Conservation (phyloP, 2,888 invertebrate species). For the Ganaspis brasiliensis region DNA sequence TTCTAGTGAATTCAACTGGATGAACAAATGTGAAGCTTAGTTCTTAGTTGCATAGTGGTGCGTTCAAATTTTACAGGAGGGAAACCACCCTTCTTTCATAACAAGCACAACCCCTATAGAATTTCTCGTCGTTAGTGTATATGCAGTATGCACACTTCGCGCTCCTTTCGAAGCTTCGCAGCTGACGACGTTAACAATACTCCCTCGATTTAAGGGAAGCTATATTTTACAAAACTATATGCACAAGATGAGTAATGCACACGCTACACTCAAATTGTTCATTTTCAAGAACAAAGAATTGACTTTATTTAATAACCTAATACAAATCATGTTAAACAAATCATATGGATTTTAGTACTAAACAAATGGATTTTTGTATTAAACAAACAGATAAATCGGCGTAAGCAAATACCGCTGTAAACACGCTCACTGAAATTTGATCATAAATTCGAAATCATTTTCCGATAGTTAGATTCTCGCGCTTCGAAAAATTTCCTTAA, state of each 20-base stretch:
- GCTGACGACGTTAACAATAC: constrained; percentile 42
- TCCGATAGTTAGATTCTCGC: too few species aligned
- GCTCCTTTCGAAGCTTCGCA: constrained; percentile 7
- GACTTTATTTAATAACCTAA: too few species aligned
- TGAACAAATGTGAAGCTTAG: neutral
- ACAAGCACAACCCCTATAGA: constrained; percentile 7
- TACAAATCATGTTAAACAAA: too few species aligned
- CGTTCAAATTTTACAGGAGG: neutral
- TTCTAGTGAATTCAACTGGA: neutral
- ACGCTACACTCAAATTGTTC: too few species aligned
- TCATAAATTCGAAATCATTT: too few species aligned
- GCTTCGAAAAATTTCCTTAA: too few species aligned
- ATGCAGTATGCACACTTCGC: constrained; percentile 23
- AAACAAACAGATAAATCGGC: too few species aligned
- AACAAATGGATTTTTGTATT: too few species aligned
- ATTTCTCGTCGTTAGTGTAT: constrained; percentile 17
- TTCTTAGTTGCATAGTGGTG: neutral
- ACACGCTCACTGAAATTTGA: too few species aligned
- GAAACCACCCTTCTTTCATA: constrained; percentile 32
- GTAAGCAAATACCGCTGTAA: too few species aligned
- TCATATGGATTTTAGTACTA: too few species aligned
- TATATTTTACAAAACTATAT: constrained; percentile 16
- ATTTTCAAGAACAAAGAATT: too few species aligned
- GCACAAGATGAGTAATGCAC: neutral
- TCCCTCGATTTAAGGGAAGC: constrained; percentile 34